phyloP scores from a whole-genome alignment of 1,140 invertebrate genomes.

The Calephelis nemesis region DNA sequence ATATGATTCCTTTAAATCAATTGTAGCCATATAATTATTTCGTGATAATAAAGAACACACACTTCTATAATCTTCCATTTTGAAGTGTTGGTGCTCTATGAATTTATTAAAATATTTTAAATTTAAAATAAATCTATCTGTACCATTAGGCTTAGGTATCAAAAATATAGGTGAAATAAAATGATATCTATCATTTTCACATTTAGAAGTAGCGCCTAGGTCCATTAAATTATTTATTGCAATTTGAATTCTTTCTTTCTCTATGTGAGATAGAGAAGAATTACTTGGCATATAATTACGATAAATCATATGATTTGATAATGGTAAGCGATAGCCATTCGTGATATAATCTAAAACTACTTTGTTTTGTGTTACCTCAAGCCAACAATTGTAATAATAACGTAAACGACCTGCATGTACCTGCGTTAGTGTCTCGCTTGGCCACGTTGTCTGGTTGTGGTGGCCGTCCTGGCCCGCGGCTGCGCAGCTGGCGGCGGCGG shows the following conservation, averaged over 20 bases:
- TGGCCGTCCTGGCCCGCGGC: neutral
- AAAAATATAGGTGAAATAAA: too few relatives aligned
- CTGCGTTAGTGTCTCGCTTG: slow-evolving; percentile 27
- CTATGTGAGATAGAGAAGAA: slow-evolving; percentile 1
- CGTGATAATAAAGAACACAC: slow-evolving; percentile 25
- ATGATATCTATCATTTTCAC: too few relatives aligned
- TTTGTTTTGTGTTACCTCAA: slow-evolving; percentile 29
- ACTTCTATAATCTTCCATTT: slow-evolving; percentile 35
- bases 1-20: slow-evolving; percentile 38
- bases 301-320: slow-evolving; percentile 18
- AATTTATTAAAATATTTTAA: neutral
- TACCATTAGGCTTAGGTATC: too few relatives aligned
- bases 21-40: slow-evolving; percentile 31
- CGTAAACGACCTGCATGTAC: slow-evolving; percentile 40
- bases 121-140: too few relatives aligned
- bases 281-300: slow-evolving; percentile 22
- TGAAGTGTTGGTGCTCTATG: slow-evolving; percentile 31
- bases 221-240: slow-evolving; percentile 27
- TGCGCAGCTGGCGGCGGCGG: too few relatives aligned
- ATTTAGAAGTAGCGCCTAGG: neutral
- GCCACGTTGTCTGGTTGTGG: slow-evolving; percentile 19
- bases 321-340: slow-evolving; percentile 32
- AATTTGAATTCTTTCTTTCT: slow-evolving; percentile 26
- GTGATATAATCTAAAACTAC: slow-evolving; percentile 34
- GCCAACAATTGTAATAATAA: slow-evolving; percentile 40